Percentiles rank a stretch among this genome's conserved stretches.
Conservation (phyloP, 2,888 invertebrate genomes). For the Coelogynopora nodosa region DNA sequence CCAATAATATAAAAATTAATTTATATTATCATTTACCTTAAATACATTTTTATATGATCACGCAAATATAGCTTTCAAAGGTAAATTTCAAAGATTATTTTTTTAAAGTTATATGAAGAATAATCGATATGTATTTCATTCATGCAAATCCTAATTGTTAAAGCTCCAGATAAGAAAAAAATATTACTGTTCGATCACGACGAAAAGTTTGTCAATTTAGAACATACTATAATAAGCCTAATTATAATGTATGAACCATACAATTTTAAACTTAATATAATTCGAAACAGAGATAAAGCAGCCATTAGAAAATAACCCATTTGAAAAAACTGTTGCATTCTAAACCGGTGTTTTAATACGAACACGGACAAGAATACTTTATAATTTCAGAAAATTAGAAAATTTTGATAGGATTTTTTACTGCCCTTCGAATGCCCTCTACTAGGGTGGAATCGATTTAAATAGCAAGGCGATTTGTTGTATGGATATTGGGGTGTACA, state of each 20-base stretch:
- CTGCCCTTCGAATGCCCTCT: too few species aligned
- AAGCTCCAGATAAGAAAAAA: not conserved
- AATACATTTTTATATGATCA: not conserved
- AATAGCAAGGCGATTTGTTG: too few species aligned
- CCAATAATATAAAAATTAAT: not conserved
- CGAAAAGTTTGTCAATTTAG: not conserved
- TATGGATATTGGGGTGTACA: too few species aligned
- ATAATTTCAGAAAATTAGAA: not conserved
- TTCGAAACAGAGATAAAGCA: not conserved
- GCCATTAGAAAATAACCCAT: not conserved
- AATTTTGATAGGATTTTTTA: not conserved
- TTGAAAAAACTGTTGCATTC: not conserved
- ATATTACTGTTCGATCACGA: not conserved
- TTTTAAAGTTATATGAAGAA: not conserved
- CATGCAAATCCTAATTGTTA: not conserved
- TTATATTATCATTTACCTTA: not conserved
- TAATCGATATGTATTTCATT: not conserved
- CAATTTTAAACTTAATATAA: not conserved
- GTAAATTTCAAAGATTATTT: not conserved
- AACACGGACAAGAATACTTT: not conserved
- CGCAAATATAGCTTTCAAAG: not conserved
- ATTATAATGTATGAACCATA: not conserved
- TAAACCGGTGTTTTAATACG: not conserved
- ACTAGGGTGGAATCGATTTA: too few species aligned
- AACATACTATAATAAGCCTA: not conserved